Base-by-base conservation (phyloP, 2,113 vertebrate genomes). In the Ascaphus truei region DNA sequence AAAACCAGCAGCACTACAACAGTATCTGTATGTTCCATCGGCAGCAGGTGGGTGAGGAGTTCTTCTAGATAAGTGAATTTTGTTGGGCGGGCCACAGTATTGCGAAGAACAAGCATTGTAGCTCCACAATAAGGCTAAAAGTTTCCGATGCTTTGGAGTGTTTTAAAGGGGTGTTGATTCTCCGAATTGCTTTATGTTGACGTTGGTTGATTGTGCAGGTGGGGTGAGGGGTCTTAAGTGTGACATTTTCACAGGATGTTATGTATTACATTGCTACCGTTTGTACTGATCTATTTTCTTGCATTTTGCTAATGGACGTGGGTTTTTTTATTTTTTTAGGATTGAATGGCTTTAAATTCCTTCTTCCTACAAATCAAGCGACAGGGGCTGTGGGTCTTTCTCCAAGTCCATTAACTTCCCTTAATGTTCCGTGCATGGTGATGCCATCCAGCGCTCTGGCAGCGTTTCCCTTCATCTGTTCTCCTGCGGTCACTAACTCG, bases 21-120 rank as follows among this genome's bases (percentile, higher is more conserved):
- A 92, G 33, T 97, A 92, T 77, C 86, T 95, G 43, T 94, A 90
- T 1, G 81, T 98, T 36, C 92, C 92, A 20, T 85, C 93, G 73
- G 76, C 86, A 1, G 74, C 92, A 69, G 95, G 95, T 96, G 85
- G 86, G 89, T 68, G 41, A 3, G 4, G 3, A n/a, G n/a, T n/a
- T n/a, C n/a, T n/a, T n/a, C n/a, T n/a, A n/a, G n/a, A n/a, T n/a
- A n/a, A n/a, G n/a, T n/a, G n/a, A n/a, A n/a, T n/a, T n/a, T n/a
- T n/a, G n/a, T n/a, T n/a, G n/a, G n/a, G n/a, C n/a, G n/a, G n/a
- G n/a, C n/a, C n/a, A n/a, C n/a, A n/a, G n/a, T n/a, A n/a, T n/a
- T n/a, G n/a, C n/a, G n/a, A n/a, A n/a, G n/a, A n/a, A n/a, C n/a
- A n/a, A n/a, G n/a, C n/a, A n/a, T n/a, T n/a, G n/a, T n/a, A n/a